Evolutionary conservation across 2,888 invertebrate genomes (phyloP), one percentile per base, ranked within the genome.

Genomic region (Hydrotaea cyrtoneurina): DNA sequence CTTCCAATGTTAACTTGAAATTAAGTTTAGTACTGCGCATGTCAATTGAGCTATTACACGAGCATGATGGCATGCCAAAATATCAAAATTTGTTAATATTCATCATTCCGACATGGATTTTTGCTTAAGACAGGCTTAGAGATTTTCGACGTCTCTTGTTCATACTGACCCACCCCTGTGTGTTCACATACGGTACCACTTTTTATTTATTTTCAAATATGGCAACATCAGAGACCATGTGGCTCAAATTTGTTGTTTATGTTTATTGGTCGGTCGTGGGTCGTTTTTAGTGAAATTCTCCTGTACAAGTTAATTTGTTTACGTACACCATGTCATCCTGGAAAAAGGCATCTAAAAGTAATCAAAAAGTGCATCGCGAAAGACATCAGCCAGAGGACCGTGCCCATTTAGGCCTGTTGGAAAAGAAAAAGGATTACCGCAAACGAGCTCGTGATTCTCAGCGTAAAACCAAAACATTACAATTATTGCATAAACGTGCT

Each of bases 371-470:
- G 2, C 97, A 98, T 89, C 94, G 95, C 76, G 98, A 98, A 91
- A 94, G 98, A 73, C 97, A 97, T 91, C 97, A 98, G 90, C 97
- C 97, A 0, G 95, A 95, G 87, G 93, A 94, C 0, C 94, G 98
- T 23, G 93, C 95, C 89, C 95, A 97, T 90, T 92, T 98, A 17
- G 98, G 98, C 0, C 91, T 97, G 8, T 93, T 98, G 2, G 97
- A 98, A 90, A 98, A 98, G 92, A 97, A 97, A 90, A 96, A 97
- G 89, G 98, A 98, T 90, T 98, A 97, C 90, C 94, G 95, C 86
- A 93, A 94, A 82, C 94, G 98, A 66, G 96, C 97, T 0, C 94
- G 94, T 79, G 96, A 98, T 92, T 96, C 95, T 86, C 96, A 97
- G 90, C 94, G 95, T 81, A 98, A 98, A 90, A 95, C 97, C 78